These are phyloP conservation scores for Oligia strigilis DNA, from an alignment of 2,888 invertebrate species.

Conservation along the genomic window DNA sequence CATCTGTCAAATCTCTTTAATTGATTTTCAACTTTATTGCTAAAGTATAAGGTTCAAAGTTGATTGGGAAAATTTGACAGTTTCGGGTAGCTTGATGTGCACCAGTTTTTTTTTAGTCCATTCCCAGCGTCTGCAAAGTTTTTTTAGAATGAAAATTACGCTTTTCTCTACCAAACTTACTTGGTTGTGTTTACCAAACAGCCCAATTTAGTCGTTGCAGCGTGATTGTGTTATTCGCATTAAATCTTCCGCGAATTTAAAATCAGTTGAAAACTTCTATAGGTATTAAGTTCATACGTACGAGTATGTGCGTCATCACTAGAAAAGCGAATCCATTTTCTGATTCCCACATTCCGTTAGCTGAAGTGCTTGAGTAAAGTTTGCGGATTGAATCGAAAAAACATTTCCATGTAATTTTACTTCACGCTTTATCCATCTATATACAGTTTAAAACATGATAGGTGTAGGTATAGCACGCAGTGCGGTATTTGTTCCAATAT, in stretches of 20 bases:
- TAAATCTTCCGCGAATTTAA: background rate
- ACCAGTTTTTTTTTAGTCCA: background rate
- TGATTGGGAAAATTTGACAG: no score
- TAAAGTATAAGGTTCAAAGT: no score
- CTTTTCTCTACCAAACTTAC: background rate
- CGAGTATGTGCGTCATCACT: slow-evolving; percentile 24
- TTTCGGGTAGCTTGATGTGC: no score
- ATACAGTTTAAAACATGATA: background rate
- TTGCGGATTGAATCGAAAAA: slow-evolving; percentile 50
- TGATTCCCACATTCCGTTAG: slow-evolving; percentile 39
- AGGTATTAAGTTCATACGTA: slow-evolving; percentile 22
- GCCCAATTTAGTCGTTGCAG: background rate
- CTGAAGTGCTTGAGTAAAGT: slow-evolving; percentile 44
- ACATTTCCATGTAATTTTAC: slow-evolving; percentile 36
- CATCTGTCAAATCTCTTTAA: no score
- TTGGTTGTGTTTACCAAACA: background rate
- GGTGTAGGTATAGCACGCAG: background rate
- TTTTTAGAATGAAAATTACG: background rate
- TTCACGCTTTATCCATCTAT: background rate
- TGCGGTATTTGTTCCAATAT: slow-evolving; percentile 14
- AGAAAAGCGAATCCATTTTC: slow-evolving; percentile 47
- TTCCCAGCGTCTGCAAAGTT: background rate
- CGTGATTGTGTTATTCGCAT: background rate
- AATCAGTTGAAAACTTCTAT: slow-evolving; percentile 5
- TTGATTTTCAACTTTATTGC: no score